phyloP scores from a whole-genome alignment of 2,888 invertebrate species.

The Caenorhabditis imperialis region DNA sequence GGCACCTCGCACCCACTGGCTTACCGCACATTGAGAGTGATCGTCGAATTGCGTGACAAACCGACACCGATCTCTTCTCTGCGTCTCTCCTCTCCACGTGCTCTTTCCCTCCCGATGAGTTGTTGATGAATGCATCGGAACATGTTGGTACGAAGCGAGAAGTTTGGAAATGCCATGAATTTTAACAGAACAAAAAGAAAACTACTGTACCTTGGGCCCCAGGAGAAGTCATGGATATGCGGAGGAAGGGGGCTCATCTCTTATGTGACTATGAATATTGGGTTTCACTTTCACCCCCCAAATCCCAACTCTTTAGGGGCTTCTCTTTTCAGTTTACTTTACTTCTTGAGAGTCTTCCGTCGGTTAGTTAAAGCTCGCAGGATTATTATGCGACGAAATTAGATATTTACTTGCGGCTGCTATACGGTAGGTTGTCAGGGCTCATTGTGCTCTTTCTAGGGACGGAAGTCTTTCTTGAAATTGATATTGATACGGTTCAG shows the following conservation, averaged over 20 bases:
- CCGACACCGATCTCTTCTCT: slow-evolving; percentile 24
- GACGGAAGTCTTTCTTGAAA: no score
- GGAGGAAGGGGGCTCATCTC: not conserved
- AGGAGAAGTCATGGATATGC: slow-evolving; percentile 43
- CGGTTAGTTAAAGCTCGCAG: no score
- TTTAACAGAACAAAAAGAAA: not conserved
- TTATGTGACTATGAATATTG: slow-evolving; percentile 52
- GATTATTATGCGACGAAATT: no score
- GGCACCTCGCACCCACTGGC: slow-evolving; percentile 6
- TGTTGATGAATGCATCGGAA: not conserved
- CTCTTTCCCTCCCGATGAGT: not conserved
- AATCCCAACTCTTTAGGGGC: slow-evolving; percentile 21
- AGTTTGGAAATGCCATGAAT: not conserved
- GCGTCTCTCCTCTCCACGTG: no score
- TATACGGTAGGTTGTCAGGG: no score
- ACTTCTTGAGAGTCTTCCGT: slow-evolving; percentile 6
- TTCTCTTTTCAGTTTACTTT: slow-evolving; percentile 43
- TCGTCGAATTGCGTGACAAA: slow-evolving; percentile 55
- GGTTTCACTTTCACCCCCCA: slow-evolving; percentile 43
- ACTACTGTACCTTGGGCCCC: not conserved
- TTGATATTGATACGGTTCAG: no score
- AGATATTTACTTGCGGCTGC: no score
- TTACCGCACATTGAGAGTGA: slow-evolving; percentile 48
- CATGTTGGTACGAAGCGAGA: not conserved
- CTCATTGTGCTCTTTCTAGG: no score